phyloP scores from a whole-genome alignment of 2,888 invertebrate genomes.

The Dynastes hyllus region DNA sequence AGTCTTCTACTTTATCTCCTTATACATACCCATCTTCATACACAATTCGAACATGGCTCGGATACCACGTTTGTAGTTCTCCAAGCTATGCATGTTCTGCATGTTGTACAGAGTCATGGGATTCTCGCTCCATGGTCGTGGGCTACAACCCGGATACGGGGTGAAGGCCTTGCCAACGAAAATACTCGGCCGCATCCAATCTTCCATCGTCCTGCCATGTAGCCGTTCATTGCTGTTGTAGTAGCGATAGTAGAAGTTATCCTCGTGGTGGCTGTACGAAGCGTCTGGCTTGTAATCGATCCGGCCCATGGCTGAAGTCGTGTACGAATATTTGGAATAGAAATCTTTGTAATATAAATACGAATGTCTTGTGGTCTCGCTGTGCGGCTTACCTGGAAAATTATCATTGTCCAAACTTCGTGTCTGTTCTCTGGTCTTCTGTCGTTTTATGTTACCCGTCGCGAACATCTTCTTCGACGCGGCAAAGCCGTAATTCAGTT shows the following conservation, averaged over 20 bases:
- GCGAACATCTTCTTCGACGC: conserved; percentile 46
- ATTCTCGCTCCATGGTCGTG: conserved; percentile 77
- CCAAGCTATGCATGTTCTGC: conserved; percentile 68
- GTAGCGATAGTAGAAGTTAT: conserved; percentile 71
- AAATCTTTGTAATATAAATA: conserved; percentile 47
- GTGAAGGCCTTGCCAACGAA: conserved; percentile 72
- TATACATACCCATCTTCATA: conserved; percentile 72
- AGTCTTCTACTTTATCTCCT: background rate
- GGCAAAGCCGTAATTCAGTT: background rate
- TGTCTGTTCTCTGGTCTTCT: conserved; percentile 52
- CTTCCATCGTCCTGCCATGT: conserved; percentile 77
- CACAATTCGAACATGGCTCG: conserved; percentile 79
- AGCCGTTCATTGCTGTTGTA: conserved; percentile 76
- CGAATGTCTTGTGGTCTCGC: conserved; percentile 11
- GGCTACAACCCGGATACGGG: conserved; percentile 58
- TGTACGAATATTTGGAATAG: conserved; percentile 48
- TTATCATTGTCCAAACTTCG: conserved; percentile 53
- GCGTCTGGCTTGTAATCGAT: conserved; percentile 59
- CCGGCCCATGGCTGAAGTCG: conserved; percentile 56
- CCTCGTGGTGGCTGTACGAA: conserved; percentile 53
- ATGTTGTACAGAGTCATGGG: conserved; percentile 59
- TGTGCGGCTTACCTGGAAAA: conserved; percentile 55
- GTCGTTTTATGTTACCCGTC: conserved; percentile 52
- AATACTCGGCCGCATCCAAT: conserved; percentile 78
- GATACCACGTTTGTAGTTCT: conserved; percentile 76